Evolutionary conservation across 2,797 vertebrate species (phyloP).

Genomic region (Simalia tracyae): DNA sequence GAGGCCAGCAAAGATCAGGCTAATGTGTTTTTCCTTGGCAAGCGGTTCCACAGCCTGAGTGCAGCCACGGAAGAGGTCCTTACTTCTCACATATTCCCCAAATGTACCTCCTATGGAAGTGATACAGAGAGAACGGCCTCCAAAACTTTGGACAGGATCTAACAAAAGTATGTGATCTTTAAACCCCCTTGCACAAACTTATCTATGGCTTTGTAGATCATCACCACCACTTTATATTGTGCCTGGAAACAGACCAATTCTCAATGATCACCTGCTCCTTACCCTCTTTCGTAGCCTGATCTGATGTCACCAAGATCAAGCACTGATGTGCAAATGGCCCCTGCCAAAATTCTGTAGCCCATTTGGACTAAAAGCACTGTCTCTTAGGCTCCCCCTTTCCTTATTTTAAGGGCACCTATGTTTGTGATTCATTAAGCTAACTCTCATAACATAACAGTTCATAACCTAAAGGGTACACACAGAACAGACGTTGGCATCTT

Average conservation of each 20-base stretch:
- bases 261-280: not conserved
- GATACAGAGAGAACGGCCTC: not conserved
- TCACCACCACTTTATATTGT: not conserved
- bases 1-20: not conserved
- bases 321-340: not conserved
- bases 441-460: not conserved
- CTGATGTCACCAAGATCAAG: not conserved
- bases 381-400: not conserved
- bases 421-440: not conserved
- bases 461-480: not conserved
- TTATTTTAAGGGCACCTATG: not conserved
- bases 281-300: not conserved
- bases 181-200: not conserved
- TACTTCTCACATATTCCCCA: not conserved
- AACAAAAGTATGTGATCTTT: not conserved
- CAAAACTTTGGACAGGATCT: not conserved
- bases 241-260: not conserved
- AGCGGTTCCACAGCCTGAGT: not conserved
- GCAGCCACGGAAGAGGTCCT: not conserved
- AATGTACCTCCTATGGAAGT: not conserved
- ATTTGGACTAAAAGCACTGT: not conserved
- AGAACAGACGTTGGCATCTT: not conserved
- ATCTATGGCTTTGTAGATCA: not conserved
- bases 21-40: not conserved
- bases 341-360: not conserved